Percentiles rank a stretch among this genome's conserved stretches.
phyloP scores from a whole-genome alignment of 2,797 vertebrate genomes.

The Tenualosa ilisha region DNA sequence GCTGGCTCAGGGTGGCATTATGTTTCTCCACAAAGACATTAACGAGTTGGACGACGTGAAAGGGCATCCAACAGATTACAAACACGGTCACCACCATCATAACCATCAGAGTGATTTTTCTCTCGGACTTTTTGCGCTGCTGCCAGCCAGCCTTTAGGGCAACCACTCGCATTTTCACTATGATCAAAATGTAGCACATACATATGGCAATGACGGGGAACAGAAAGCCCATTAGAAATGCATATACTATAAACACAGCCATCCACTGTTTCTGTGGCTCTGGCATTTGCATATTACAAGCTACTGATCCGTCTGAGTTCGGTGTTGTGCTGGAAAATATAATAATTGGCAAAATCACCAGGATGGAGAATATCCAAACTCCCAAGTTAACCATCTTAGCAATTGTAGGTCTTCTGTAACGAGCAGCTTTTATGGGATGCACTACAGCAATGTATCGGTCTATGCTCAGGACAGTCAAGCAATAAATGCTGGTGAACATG shows the following conservation, averaged over 20 bases:
- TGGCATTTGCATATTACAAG: conserved; percentile 91
- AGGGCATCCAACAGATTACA: conserved; percentile 93
- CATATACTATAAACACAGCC: conserved; percentile 86
- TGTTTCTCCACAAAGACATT: conserved; percentile 85
- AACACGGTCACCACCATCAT: conserved; percentile 92
- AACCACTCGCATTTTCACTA: conserved; percentile 87
- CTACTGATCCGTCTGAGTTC: conserved; percentile 86
- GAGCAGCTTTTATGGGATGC: conserved; percentile 88
- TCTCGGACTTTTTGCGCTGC: conserved; percentile 85
- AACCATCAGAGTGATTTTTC: conserved; percentile 91
- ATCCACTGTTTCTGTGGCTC: conserved; percentile 84
- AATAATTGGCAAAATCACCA: conserved; percentile 88
- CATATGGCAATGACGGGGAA: conserved; percentile 89
- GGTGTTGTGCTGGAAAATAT: conserved; percentile 84
- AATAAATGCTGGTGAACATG: conserved; percentile 93
- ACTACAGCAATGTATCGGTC: conserved; percentile 90
- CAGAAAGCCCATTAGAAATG: conserved; percentile 89
- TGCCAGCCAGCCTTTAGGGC: conserved; percentile 91
- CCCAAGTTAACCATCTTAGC: conserved; percentile 87
- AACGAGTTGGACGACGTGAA: conserved; percentile 88
- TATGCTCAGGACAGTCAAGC: conserved; percentile 87
- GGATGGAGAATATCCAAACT: conserved; percentile 86
- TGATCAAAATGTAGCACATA: conserved; percentile 88
- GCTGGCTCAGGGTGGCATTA: conserved; percentile 87
- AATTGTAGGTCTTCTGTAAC: conserved; percentile 86